Conservation (phyloP, 2,888 invertebrate genomes). For the Cheilosia impressa region DNA sequence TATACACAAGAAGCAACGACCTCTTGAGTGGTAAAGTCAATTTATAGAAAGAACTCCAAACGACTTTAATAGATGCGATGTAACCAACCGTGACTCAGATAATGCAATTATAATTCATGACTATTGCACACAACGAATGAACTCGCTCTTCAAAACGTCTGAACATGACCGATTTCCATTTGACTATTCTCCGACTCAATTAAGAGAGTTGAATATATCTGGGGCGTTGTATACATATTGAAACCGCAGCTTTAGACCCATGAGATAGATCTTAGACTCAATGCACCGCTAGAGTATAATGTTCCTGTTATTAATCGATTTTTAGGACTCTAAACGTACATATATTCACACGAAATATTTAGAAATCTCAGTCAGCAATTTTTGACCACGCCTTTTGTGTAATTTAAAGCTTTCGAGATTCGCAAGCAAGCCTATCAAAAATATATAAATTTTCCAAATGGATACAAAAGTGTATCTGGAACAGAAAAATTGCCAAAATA, state of each 20-base stretch:
- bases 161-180: conserved; percentile 21
- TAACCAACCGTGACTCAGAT: conserved; percentile 54
- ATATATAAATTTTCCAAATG: too few relatives aligned
- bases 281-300: too few relatives aligned
- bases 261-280: background rate
- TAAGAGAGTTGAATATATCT: conserved; percentile 26
- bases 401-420: background rate
- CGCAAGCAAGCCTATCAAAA: too few relatives aligned
- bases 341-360: too few relatives aligned
- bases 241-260: background rate
- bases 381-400: background rate
- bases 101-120: conserved; percentile 53
- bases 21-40: conserved; percentile 55
- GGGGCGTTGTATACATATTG: conserved; percentile 30
- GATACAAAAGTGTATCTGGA: conserved; percentile 46
- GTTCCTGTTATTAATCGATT: too few relatives aligned
- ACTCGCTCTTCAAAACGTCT: conserved; percentile 32
- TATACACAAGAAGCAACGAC: conserved; percentile 50
- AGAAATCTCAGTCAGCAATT: too few relatives aligned
- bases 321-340: too few relatives aligned
- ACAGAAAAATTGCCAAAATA: conserved; percentile 60
- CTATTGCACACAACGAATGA: conserved; percentile 38
- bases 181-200: conserved; percentile 27
- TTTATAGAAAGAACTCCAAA: conserved; percentile 29
- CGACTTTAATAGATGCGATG: conserved; percentile 32